These are phyloP conservation scores for Vandiemenella viatica DNA, from an alignment of 2,888 invertebrate species.

Conservation along the genomic window DNA sequence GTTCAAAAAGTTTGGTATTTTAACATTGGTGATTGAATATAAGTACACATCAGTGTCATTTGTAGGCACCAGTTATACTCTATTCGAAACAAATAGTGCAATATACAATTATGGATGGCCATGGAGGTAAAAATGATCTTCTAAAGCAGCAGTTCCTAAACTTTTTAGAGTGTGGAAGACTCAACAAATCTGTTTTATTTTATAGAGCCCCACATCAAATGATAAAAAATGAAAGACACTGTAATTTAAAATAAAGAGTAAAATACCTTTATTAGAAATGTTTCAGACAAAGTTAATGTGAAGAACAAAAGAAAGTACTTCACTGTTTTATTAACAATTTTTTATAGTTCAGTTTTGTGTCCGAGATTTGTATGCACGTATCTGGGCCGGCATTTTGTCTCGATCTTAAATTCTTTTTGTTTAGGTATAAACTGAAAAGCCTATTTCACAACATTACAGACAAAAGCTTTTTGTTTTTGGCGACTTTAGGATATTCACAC, in stretches of 20 bases:
- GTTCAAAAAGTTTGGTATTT: too few species aligned
- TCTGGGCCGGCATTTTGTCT: not conserved
- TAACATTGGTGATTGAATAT: too few species aligned
- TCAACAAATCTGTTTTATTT: not conserved
- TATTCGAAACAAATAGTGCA: too few species aligned
- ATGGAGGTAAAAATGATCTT: too few species aligned
- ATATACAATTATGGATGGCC: too few species aligned
- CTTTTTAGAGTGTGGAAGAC: not conserved
- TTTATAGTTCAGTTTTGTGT: not conserved
- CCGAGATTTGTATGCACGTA: not conserved
- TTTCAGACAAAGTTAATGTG: not conserved
- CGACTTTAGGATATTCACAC: not conserved
- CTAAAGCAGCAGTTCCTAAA: not conserved
- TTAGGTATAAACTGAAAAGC: not conserved
- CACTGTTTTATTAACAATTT: not conserved
- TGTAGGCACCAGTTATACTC: too few species aligned
- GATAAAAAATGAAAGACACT: not conserved
- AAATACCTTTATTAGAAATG: not conserved
- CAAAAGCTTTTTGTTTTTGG: not conserved
- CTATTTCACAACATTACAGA: not conserved
- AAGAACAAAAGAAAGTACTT: not conserved
- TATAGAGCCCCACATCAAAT: not conserved
- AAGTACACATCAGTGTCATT: too few species aligned
- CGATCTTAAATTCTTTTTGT: not conserved
- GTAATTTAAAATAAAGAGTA: not conserved